A percentile compares a stretch with the other conserved stretches of the same genome.
Evolutionary conservation across 2,888 invertebrate genomes (phyloP).

Genomic region (Zygaena filipendulae): DNA sequence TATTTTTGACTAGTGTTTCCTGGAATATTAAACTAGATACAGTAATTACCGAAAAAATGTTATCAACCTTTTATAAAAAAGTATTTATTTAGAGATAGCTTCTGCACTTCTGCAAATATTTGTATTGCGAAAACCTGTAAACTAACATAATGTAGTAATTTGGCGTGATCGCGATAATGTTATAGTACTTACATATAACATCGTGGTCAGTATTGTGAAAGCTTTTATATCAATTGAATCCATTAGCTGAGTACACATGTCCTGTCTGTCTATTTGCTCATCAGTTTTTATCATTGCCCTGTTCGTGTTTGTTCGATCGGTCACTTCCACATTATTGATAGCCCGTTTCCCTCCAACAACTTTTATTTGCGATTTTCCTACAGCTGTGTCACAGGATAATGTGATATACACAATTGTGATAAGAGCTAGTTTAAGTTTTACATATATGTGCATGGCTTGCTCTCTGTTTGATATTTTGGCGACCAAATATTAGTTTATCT

Average conservation of each 20-base stretch:
- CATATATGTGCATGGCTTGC: constrained; percentile 13
- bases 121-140: too few species aligned
- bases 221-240: constrained; percentile 70
- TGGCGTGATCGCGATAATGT: constrained; percentile 40
- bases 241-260: constrained; percentile 66
- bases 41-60: too few species aligned
- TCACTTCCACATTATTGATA: constrained; percentile 63
- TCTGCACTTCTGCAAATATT: constrained; percentile 15
- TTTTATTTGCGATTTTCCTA: constrained; percentile 27
- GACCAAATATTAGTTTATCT: too few species aligned
- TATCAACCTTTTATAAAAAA: too few species aligned
- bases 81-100: constrained; percentile 9
- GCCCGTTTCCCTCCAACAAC: constrained; percentile 42
- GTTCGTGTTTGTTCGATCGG: constrained; percentile 63
- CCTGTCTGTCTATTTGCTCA: constrained; percentile 63
- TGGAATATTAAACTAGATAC: too few species aligned
- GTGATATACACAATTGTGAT: constrained; percentile 25
- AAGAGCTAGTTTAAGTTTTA: constrained; percentile 15
- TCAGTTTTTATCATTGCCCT: constrained; percentile 67
- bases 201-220: constrained; percentile 58
- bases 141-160: too few species aligned
- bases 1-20: too few species aligned
- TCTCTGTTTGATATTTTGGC: constrained; percentile 8
- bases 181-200: constrained; percentile 37
- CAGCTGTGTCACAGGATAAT: too few species aligned